phyloP scores from a whole-genome alignment of 2,113 vertebrate genomes.

The Rhinoptilus africanus region DNA sequence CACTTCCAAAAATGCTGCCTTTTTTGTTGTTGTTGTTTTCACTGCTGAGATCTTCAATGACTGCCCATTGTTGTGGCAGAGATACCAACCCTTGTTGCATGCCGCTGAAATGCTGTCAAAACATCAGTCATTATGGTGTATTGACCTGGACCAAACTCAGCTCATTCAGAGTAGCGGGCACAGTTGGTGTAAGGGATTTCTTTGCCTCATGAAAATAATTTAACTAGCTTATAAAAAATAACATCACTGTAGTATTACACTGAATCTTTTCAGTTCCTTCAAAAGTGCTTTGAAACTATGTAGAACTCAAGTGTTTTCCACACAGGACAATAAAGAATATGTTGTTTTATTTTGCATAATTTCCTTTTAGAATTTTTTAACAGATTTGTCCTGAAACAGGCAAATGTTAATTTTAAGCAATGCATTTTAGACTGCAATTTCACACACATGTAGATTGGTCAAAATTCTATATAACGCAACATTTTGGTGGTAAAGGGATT shows the following conservation, averaged over 20 bases:
- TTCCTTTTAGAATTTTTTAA: neutral
- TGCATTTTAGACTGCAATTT: neutral
- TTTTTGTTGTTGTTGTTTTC: neutral
- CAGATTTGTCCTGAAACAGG: neutral
- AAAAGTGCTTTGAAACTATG: neutral
- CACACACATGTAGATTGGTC: neutral
- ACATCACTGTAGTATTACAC: neutral
- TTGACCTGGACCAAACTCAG: neutral
- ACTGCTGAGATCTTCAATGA: neutral
- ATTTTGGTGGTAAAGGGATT: neutral
- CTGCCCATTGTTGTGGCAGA: neutral
- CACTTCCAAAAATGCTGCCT: neutral
- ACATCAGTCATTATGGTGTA: neutral
- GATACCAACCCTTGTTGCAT: neutral
- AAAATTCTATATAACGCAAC: neutral
- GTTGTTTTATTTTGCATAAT: neutral
- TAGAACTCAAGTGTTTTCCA: neutral
- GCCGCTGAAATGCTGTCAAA: neutral
- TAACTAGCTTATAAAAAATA: neutral
- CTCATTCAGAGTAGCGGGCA: fast-evolving
- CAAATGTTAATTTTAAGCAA: neutral
- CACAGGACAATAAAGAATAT: neutral
- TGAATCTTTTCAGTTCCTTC: neutral
- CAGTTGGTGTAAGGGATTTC: neutral
- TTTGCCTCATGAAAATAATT: neutral